A percentile compares a stretch with the other conserved stretches of the same genome.
These are phyloP conservation scores for Babyrousa celebensis DNA, from an alignment of 2,797 vertebrate genomes.

Conservation along the genomic window DNA sequence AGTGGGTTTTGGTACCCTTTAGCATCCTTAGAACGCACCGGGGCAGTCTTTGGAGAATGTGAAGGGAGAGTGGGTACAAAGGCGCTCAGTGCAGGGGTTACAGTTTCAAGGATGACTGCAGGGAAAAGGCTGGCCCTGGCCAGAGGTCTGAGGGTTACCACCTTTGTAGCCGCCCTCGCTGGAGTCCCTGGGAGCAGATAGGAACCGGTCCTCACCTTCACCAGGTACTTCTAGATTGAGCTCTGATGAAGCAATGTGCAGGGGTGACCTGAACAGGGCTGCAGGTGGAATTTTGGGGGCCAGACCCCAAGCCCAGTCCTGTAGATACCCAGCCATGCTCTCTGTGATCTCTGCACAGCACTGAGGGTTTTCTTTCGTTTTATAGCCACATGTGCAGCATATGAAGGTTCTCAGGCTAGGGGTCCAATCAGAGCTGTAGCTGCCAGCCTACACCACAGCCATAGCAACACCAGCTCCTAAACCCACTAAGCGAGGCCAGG, in stretches of 20 bases:
- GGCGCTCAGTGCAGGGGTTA: neutral
- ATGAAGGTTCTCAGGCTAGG: too few species aligned
- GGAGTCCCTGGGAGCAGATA: too few species aligned
- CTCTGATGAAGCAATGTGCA: neutral
- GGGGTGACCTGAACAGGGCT: neutral
- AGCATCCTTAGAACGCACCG: accelerated
- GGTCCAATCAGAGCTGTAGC: too few species aligned
- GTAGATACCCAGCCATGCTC: too few species aligned
- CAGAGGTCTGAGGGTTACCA: neutral
- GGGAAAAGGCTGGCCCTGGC: neutral
- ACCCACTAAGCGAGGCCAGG: too few species aligned
- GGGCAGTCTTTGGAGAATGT: neutral
- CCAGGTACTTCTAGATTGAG: neutral
- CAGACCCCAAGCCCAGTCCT: neutral
- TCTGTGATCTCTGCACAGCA: neutral
- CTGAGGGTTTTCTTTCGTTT: too few species aligned
- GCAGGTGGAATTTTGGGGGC: neutral
- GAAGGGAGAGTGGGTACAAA: neutral
- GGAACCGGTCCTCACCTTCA: neutral
- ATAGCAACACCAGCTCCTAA: too few species aligned
- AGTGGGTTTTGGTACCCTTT: neutral
- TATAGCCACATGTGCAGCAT: too few species aligned
- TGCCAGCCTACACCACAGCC: too few species aligned
- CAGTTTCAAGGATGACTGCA: too few species aligned
- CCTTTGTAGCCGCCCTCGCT: too few species aligned